Base-by-base conservation (phyloP, 1,140 invertebrate genomes). In the Leptopilina boulardi region DNA sequence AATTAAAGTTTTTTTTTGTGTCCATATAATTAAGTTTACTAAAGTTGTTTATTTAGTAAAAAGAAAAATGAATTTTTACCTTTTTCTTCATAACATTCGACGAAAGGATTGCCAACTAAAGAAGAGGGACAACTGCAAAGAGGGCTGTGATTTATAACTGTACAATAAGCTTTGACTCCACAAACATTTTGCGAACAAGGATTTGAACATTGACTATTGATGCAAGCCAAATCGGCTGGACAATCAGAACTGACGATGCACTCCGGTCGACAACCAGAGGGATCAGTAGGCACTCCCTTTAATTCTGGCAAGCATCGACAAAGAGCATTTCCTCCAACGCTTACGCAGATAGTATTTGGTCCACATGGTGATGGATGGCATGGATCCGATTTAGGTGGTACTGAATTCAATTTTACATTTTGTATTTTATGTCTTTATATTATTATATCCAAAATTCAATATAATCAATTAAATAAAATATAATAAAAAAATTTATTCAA, bases 201-300 rank as follows among this genome's bases (percentile, higher is more conserved):
- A 87, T 96, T 94, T 10, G 94, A 89, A 84, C 96, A 97, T 84
- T 93, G 94, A 74, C 93, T 93, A 78, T 94, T 93, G 2, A 95
- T 92, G 84, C 96, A 97, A 47, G 95, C 94, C 72, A 93, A 93
- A 85, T 96, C 93, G 21, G 93, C 92, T 1, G 94, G 87, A 89
- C 95, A 96, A 81, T 96, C 95, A 0, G 94, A 93, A 84, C 94
- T 95, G 26, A 95, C 92, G 2, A 95, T 93, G 87, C 95, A 96
- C 84, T 96, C 94, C 1, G 95, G 94, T 75, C 93, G 91, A 84
- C 94, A 95, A 8, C 95, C 95, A 26, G 91, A 90, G 3, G 89
- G 79, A 66, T 89, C 91, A 3, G 90, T 86, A 1, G 92, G 91
- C 71, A 88, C 91, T 26, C 94, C 95, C 80, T 92, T 91, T 80